Evolutionary conservation across 2,888 invertebrate genomes (phyloP).

Genomic region (Merodon equestris): DNA sequence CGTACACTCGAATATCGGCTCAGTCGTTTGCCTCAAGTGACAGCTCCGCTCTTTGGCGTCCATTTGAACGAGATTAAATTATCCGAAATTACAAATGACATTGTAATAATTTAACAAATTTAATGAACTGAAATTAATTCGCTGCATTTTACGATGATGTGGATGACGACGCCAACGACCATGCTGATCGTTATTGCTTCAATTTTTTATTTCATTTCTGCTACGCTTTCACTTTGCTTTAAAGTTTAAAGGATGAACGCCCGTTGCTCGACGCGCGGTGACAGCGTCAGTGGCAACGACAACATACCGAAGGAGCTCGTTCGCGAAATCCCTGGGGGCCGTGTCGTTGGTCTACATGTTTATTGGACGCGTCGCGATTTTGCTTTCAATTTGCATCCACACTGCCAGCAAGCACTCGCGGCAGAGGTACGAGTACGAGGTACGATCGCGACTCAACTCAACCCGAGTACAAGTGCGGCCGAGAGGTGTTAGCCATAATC

Average conservation of each 20-base stretch:
- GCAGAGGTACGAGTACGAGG: no score
- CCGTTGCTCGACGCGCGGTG: background rate
- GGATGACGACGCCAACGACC: conserved; percentile 60
- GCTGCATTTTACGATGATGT: conserved; percentile 64
- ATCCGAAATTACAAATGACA: conserved; percentile 66
- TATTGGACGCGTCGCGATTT: conserved; percentile 64
- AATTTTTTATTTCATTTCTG: conserved; percentile 59
- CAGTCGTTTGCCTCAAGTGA: conserved; percentile 53
- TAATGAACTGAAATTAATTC: conserved; percentile 67
- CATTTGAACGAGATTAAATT: conserved; percentile 63
- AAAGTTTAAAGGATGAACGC: background rate
- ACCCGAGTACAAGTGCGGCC: conserved; percentile 14
- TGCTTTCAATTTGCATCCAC: conserved; percentile 66
- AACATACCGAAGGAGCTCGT: conserved; percentile 32
- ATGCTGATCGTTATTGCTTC: conserved; percentile 54
- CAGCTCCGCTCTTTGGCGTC: conserved; percentile 58
- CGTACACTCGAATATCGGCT: conserved; percentile 13
- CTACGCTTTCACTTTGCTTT: conserved; percentile 58
- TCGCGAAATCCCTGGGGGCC: background rate
- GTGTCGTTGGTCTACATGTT: conserved; percentile 31
- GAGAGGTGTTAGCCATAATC: conserved; percentile 64
- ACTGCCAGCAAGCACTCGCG: conserved; percentile 1
- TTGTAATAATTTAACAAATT: conserved; percentile 65
- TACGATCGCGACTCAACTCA: no score
- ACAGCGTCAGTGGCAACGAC: background rate